Conservation (phyloP, 2,888 invertebrate genomes). For the Tetramorium bicarinatum region DNA sequence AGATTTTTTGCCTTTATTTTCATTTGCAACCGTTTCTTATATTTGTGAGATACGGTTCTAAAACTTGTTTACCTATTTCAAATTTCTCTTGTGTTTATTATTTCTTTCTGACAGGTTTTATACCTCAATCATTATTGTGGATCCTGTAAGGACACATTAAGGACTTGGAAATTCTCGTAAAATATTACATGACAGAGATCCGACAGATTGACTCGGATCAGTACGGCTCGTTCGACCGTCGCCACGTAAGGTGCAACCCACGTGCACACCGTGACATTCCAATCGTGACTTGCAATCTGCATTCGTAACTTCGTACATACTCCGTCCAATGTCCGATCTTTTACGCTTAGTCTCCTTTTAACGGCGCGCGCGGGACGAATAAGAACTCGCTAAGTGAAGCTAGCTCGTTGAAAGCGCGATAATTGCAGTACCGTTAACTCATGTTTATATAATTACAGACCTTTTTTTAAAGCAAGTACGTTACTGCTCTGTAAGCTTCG, state of each 20-base stretch:
- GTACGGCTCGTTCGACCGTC: constrained; percentile 28
- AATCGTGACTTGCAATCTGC: constrained; percentile 54
- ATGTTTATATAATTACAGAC: constrained; percentile 41
- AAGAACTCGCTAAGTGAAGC: constrained; percentile 31
- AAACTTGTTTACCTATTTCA: not conserved
- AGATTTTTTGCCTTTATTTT: not conserved
- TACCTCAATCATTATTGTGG: not conserved
- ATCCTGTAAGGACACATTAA: not conserved
- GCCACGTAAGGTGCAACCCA: constrained; percentile 59
- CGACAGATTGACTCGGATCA: constrained; percentile 28
- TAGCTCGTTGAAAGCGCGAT: constrained; percentile 32
- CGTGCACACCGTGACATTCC: constrained; percentile 62
- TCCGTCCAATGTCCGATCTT: constrained; percentile 42
- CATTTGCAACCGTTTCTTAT: not conserved
- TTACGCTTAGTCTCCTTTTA: constrained; percentile 38
- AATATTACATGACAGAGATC: constrained; percentile 38
- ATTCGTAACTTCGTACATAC: constrained; percentile 55
- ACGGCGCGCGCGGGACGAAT: constrained; percentile 22
- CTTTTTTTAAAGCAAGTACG: constrained; percentile 14
- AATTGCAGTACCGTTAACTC: constrained; percentile 52
- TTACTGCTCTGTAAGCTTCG: not conserved
- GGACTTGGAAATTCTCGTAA: constrained; percentile 41
- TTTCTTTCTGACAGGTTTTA: not conserved
- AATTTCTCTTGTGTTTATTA: not conserved
- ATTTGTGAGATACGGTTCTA: not conserved